Evolutionary conservation across 2,113 vertebrate genomes (phyloP).

Genomic region (Crocuta crocuta): DNA sequence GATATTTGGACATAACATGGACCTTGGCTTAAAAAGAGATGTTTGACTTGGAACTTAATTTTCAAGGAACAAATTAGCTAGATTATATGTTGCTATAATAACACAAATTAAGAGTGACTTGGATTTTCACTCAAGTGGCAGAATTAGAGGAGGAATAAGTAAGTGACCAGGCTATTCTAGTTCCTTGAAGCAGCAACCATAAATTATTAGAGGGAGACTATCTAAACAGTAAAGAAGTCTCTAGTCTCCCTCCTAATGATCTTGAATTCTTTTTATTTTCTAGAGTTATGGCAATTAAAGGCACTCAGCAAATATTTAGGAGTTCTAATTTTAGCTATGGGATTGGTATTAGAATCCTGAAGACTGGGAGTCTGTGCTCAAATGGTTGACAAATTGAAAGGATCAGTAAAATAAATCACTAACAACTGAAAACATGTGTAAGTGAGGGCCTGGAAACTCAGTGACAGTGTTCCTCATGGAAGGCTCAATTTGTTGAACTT

Average conservation of each 20-base stretch:
- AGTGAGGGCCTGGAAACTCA: not conserved
- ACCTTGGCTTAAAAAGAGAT: conserved; percentile 12
- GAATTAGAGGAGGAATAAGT: conserved; percentile 68
- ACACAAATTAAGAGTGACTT: conserved; percentile 76
- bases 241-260: not conserved
- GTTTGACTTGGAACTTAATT: conserved; percentile 61
- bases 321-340: conserved; percentile 67
- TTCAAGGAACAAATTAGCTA: conserved; percentile 65
- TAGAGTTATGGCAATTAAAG: conserved; percentile 43
- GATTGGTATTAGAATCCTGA: conserved; percentile 49
- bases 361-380: conserved; percentile 19
- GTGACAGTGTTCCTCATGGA: not conserved
- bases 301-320: conserved; percentile 15
- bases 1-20: conserved; percentile 26
- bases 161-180: conserved; percentile 66
- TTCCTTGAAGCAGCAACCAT: conserved; percentile 56
- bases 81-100: conserved; percentile 76
- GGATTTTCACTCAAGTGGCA: conserved; percentile 55
- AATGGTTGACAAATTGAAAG: conserved; percentile 31
- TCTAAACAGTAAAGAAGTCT: conserved; percentile 8
- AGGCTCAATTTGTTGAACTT: conserved; percentile 43
- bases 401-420: conserved; percentile 41
- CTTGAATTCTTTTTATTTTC: conserved; percentile 41
- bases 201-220: conserved; percentile 30
- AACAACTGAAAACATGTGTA: conserved; percentile 13